A percentile compares a stretch with the other conserved stretches of the same genome.
phyloP scores from a whole-genome alignment of 2,113 vertebrate genomes.

The Scomber scombrus region DNA sequence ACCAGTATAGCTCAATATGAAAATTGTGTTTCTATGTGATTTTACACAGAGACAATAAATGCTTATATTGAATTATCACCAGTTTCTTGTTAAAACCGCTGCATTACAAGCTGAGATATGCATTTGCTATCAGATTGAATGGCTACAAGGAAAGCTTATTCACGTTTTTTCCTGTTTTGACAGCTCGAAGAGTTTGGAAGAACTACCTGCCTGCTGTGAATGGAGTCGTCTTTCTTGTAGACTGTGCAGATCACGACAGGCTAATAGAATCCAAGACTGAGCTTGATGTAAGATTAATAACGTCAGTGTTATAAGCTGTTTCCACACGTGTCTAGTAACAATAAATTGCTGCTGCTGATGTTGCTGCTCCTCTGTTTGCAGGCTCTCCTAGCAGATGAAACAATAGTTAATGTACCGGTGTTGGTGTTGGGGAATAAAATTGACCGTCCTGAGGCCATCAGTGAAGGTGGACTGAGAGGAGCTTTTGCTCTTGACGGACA shows the following conservation, averaged over 20 bases:
- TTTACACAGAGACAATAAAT: not conserved
- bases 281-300: conserved; percentile 90
- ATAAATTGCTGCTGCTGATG: not conserved
- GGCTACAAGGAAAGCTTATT: not conserved
- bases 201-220: conserved; percentile 98
- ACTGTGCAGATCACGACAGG: conserved; percentile 93
- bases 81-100: not conserved
- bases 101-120: not conserved
- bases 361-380: conserved; percentile 58
- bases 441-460: conserved; percentile 94
- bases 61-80: not conserved
- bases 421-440: conserved; percentile 98
- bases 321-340: not conserved
- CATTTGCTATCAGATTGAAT: not conserved
- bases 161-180: not conserved
- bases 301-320: not conserved
- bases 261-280: conserved; percentile 94
- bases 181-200: conserved; percentile 97
- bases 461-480: conserved; percentile 92
- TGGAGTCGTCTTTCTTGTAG: conserved; percentile 95
- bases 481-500: conserved; percentile 94
- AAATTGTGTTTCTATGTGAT: not conserved
- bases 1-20: not conserved
- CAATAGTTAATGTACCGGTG: conserved; percentile 94
- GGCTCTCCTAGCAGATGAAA: conserved; percentile 95